Conservation (phyloP, 2,113 vertebrate genomes). For the Pseudopodoces humilis region DNA sequence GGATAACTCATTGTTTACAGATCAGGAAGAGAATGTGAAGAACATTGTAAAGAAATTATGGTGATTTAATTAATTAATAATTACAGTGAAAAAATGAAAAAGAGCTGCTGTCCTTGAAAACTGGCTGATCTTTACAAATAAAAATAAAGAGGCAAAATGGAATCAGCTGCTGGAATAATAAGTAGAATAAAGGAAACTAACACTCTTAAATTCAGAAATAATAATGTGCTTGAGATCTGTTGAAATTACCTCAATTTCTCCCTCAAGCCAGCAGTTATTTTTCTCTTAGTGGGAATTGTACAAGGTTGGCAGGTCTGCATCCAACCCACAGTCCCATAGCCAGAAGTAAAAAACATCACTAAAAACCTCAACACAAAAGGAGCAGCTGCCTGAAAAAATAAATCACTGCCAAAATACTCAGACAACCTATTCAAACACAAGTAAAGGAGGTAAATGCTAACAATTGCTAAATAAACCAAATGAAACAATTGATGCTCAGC, state of each 20-base stretch:
- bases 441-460: conserved; percentile 17
- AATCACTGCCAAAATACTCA: conserved; percentile 50
- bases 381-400: conserved; percentile 60
- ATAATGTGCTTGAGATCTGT: not conserved
- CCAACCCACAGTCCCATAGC: not conserved
- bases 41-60: not conserved
- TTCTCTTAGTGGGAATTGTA: not conserved
- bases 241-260: conserved; percentile 29
- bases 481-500: not conserved
- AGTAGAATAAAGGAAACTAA: not conserved
- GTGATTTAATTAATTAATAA: not conserved
- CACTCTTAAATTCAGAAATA: conserved; percentile 12
- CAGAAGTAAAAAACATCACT: conserved; percentile 28
- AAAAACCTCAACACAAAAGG: conserved; percentile 47
- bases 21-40: not conserved
- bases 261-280: not conserved
- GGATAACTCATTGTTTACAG: not conserved
- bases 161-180: not conserved
- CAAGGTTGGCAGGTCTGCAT: conserved; percentile 20
- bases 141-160: not conserved
- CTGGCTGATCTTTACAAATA: not conserved
- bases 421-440: conserved; percentile 42
- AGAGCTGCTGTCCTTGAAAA: not conserved
- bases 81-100: not conserved
- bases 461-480: conserved; percentile 15